Evolutionary conservation across 2,113 vertebrate species (phyloP).

Genomic region (Thinocorus orbignyianus): DNA sequence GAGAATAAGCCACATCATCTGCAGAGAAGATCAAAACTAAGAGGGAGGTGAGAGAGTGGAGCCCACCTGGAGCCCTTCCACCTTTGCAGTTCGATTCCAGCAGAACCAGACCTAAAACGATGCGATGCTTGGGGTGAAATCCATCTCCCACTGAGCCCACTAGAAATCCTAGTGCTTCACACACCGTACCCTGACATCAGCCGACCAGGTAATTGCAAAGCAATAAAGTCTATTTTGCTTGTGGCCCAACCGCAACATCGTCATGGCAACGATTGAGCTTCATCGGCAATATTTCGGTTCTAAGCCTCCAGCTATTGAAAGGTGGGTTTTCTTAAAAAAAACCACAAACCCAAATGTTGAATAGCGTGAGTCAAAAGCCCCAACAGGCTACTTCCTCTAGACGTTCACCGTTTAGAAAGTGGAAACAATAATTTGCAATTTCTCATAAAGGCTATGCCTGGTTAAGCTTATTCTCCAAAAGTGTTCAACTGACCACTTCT

Average conservation of each 20-base stretch:
- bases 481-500: not conserved
- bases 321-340: not conserved
- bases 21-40: not conserved
- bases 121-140: not conserved
- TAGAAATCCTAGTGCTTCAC: not conserved
- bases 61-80: not conserved
- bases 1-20: not conserved
- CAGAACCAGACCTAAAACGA: not conserved
- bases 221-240: not conserved
- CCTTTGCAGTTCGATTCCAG: not conserved
- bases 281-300: not conserved
- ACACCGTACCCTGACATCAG: rapidly evolving
- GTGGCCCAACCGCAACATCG: not conserved
- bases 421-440: not conserved
- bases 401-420: not conserved
- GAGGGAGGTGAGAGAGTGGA: not conserved
- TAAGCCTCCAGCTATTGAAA: not conserved
- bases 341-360: no score
- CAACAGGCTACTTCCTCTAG: not conserved
- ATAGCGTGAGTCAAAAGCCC: not conserved
- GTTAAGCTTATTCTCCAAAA: not conserved
- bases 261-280: not conserved
- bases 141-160: not conserved
- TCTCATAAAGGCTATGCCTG: not conserved
- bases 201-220: not conserved